Evolutionary conservation across 2,113 vertebrate species (phyloP), one percentile per base, ranked within the genome.

Genomic region (Calcarius ornatus): DNA sequence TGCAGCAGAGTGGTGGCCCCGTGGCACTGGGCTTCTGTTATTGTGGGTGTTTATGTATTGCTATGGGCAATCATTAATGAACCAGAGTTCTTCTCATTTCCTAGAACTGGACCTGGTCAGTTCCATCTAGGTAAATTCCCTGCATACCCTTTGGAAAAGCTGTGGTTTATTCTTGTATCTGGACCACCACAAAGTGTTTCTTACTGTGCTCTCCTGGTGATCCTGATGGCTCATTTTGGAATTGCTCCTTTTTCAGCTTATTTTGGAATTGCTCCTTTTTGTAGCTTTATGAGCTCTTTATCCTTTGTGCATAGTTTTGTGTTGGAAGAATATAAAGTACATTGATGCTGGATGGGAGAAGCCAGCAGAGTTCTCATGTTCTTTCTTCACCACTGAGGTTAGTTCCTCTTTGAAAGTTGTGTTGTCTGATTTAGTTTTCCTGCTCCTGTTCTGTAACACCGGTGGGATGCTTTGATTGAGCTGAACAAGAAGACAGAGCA

Each of bases 401-500:
- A 42, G 50, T 88, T 27, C 12, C 23, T 79, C 42, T 81, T 68
- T 75, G 79, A 80, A 82, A 48, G 63, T 20, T 43, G 45, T 57
- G 40, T 61, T 91, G 57, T 66, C 35, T 92, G 88, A 83, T 80
- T 94, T 83, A n/a, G 82, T 75, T 77, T 92, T 90, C 35, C 45
- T 92, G 35, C 35, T 66, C 30, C 37, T 27, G 33, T 56, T 92
- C 42, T 90, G 31, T 86, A 72, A 27, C 66, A 8, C 76, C 81
- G 77, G 76, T 71, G 82, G 79, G 50, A 81, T 77, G 68, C 54
- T 88, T 56, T 92, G 86, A 88, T 77, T 93, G 60, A 83, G n/a
- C 76, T 50, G 76, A 94, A 90, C 72, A 92, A 81, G 82, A 60
- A 60, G 84, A 60, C 82, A 78, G 42, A 88, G 80, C 86, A 83